These are phyloP conservation scores for Centropus bengalensis DNA, from an alignment of 2,113 vertebrate species.

Conservation along the genomic window DNA sequence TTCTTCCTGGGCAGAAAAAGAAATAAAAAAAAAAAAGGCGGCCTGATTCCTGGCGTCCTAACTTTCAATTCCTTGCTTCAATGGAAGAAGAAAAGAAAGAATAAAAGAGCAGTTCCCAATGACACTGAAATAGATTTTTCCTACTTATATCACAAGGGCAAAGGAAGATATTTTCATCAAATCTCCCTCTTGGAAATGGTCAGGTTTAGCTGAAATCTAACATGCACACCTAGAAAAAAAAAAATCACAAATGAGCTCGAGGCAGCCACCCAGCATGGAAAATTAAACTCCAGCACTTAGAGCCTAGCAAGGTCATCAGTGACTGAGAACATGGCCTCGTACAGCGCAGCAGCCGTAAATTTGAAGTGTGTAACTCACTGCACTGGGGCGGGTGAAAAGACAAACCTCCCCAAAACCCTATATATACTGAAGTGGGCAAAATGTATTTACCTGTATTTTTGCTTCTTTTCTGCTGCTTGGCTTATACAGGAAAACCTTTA, in stretches of 20 bases:
- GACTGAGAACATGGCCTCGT: neutral
- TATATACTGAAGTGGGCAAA: neutral
- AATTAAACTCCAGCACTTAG: constrained; percentile 15
- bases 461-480: neutral
- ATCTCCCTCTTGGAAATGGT: neutral
- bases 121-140: neutral
- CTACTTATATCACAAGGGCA: neutral
- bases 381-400: neutral
- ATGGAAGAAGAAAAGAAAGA: neutral
- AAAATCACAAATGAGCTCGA: neutral
- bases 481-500: neutral
- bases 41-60: neutral
- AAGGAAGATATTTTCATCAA: constrained; percentile 14
- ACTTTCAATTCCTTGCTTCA: neutral
- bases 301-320: constrained; percentile 47
- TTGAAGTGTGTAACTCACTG: neutral
- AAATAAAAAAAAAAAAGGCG: neutral
- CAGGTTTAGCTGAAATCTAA: constrained; percentile 33
- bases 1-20: neutral
- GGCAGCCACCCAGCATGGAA: neutral
- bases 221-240: neutral
- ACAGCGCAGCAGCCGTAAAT: neutral
- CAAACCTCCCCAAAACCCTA: neutral
- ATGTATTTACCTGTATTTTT: neutral
- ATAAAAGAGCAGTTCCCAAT: neutral